Evolutionary conservation across 1,140 invertebrate genomes (phyloP).

Genomic region (Stratiolaelaps scimitus): DNA sequence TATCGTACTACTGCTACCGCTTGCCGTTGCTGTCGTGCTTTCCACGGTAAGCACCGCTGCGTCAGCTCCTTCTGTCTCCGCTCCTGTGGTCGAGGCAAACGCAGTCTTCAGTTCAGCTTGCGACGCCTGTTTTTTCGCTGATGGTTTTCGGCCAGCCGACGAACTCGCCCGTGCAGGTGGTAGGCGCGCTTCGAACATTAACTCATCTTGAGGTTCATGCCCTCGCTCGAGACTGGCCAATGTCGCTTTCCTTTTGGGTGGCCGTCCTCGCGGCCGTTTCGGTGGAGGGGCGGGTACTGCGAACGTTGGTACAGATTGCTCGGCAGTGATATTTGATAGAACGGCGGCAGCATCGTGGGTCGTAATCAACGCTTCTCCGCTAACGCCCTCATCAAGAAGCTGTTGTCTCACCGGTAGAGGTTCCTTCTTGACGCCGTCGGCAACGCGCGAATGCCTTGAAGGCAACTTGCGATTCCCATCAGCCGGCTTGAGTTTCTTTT

Average conservation of each 20-base stretch:
- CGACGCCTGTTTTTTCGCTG: too few relatives aligned
- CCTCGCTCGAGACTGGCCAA: not conserved
- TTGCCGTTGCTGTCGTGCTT: too few relatives aligned
- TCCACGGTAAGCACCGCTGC: too few relatives aligned
- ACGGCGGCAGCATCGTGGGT: not conserved
- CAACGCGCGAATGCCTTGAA: too few relatives aligned
- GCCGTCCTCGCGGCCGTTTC: not conserved
- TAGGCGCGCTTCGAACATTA: not conserved
- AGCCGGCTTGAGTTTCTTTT: too few relatives aligned
- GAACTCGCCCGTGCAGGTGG: too few relatives aligned
- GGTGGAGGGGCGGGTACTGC: too few relatives aligned
- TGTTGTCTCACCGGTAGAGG: not conserved
- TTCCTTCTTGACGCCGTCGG: too few relatives aligned
- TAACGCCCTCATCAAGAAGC: not conserved
- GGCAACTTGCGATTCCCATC: too few relatives aligned
- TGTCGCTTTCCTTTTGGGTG: constrained; percentile 13
- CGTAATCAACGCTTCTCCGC: not conserved
- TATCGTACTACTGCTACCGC: too few relatives aligned
- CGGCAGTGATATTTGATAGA: not conserved
- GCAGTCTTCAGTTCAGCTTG: too few relatives aligned
- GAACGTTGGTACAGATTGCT: not conserved
- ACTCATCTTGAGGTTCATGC: not conserved
- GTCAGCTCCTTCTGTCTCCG: not conserved
- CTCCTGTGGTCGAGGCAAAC: not conserved
- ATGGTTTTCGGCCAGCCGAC: too few relatives aligned